Percentiles rank a stretch among this genome's conserved stretches.
Conservation (phyloP, 2,797 vertebrate genomes). For the Coilia nasus region DNA sequence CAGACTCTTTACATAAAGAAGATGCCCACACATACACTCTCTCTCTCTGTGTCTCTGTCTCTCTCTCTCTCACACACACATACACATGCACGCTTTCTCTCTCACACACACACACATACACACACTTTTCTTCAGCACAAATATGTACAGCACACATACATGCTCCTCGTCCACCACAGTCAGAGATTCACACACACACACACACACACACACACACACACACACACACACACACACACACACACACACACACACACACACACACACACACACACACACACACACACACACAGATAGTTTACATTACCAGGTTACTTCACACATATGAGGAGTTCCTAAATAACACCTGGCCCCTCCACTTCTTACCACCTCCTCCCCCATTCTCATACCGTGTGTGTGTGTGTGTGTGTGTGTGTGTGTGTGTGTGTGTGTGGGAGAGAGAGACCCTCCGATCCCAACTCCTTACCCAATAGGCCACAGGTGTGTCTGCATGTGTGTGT, state of each 20-base stretch:
- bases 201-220: not conserved
- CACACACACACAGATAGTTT: not conserved
- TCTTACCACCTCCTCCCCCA: not conserved
- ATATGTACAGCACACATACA: not conserved
- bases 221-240: not conserved
- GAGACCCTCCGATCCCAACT: no score
- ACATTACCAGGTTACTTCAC: not conserved
- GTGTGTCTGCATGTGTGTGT: no score
- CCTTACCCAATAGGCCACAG: no score
- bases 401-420: no score
- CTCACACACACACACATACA: no score
- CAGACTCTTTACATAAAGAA: no score
- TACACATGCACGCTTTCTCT: no score
- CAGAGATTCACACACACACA: not conserved
- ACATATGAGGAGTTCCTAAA: not conserved
- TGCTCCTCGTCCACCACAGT: not conserved
- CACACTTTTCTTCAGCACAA: not conserved
- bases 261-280: not conserved
- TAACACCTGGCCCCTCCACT: not conserved
- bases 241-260: not conserved
- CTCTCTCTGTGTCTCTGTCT: no score
- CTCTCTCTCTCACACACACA: not conserved
- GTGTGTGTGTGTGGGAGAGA: no score
- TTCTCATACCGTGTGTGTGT: no score
- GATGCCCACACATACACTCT: no score